Evolutionary conservation across 2,888 invertebrate genomes (phyloP).

Genomic region (Tetropium fuscum): DNA sequence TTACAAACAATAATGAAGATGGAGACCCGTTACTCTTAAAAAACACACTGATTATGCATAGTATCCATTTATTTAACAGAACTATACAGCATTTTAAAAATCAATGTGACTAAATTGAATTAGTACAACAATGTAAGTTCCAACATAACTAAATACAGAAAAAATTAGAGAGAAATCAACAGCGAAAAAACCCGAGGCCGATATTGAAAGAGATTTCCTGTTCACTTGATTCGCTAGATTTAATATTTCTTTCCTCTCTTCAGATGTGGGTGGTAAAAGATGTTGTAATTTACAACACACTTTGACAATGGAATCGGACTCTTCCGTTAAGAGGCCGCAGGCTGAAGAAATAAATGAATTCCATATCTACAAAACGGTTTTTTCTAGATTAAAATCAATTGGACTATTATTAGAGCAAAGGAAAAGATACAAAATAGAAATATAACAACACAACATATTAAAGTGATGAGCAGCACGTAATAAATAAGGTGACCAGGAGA

Average conservation of each 20-base stretch:
- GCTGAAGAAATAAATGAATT: conserved; percentile 34
- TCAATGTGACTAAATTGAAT: conserved; percentile 40
- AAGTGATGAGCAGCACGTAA: no score
- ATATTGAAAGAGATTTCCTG: conserved; percentile 28
- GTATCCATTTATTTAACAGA: neutral
- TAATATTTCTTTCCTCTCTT: conserved; percentile 36
- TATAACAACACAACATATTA: no score
- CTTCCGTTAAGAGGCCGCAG: conserved; percentile 33
- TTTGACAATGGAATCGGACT: conserved; percentile 25
- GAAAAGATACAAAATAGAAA: no score
- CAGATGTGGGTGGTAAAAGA: conserved; percentile 24
- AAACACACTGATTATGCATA: no score
- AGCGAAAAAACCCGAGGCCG: conserved; percentile 36
- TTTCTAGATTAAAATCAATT: no score
- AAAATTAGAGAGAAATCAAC: conserved; percentile 38
- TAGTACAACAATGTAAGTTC: conserved; percentile 37
- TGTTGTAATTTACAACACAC: conserved; percentile 37
- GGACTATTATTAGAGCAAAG: no score
- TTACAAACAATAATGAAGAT: no score
- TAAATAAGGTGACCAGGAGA: no score
- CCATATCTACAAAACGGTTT: conserved; percentile 22
- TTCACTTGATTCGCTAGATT: conserved; percentile 34
- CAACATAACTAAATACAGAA: conserved; percentile 34
- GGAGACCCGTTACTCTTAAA: no score
- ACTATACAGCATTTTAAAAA: conserved; percentile 27